Evolutionary conservation across 2,888 invertebrate genomes (phyloP).

Genomic region (Ichneumon xanthorius): DNA sequence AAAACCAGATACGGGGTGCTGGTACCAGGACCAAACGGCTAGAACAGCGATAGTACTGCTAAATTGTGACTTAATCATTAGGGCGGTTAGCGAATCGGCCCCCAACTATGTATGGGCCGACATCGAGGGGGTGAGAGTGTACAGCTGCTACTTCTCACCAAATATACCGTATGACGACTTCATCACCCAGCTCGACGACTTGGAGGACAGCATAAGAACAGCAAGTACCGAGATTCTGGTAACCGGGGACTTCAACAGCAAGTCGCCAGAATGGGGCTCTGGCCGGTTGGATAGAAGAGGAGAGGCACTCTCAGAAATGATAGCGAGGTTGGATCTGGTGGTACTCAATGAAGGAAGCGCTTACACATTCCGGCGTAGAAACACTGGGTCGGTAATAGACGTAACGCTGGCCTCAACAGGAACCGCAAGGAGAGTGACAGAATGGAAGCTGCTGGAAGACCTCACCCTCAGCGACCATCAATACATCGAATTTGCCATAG

Average conservation of each 20-base stretch:
- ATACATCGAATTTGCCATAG: not conserved
- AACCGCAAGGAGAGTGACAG: constrained; percentile 3
- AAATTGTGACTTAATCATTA: not conserved
- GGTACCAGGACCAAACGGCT: constrained; percentile 38
- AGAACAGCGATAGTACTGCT: constrained; percentile 38
- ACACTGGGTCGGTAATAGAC: constrained; percentile 11
- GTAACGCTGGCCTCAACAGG: constrained; percentile 6
- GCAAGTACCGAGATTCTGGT: not conserved
- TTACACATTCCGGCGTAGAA: constrained; percentile 9
- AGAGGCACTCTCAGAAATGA: constrained; percentile 27
- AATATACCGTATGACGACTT: constrained; percentile 8
- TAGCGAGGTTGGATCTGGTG: constrained; percentile 11
- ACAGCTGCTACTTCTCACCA: constrained; percentile 56
- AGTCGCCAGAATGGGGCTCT: constrained; percentile 43
- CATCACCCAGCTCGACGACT: not conserved
- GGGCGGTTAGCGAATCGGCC: constrained; percentile 3
- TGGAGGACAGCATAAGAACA: constrained; percentile 20
- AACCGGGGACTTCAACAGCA: constrained; percentile 32
- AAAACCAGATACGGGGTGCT: constrained; percentile 17
- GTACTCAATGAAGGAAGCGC: constrained; percentile 20
- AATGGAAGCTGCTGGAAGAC: constrained; percentile 50
- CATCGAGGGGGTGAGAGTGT: not conserved
- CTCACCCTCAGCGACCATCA: constrained; percentile 65
- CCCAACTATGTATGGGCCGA: constrained; percentile 37
- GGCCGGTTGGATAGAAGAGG: constrained; percentile 28